These are phyloP conservation scores for Nycticebus coucang DNA, from an alignment of 2,113 vertebrate species.

Conservation along the genomic window DNA sequence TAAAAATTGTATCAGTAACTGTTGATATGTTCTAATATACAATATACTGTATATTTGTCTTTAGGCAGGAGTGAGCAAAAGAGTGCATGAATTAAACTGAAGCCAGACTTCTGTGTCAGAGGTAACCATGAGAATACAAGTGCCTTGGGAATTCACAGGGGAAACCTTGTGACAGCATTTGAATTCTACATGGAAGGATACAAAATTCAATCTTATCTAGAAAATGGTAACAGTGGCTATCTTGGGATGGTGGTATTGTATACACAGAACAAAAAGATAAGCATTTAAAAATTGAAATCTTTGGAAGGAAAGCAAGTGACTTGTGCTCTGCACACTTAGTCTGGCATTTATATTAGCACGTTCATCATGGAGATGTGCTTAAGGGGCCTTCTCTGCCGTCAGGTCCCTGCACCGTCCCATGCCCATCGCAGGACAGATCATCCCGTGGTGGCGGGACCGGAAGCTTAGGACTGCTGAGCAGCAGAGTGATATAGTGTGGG, in stretches of 20 bases:
- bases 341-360: background rate
- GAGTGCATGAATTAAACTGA: background rate
- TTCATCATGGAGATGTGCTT: background rate
- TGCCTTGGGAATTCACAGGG: constrained; percentile 41
- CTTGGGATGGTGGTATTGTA: constrained; percentile 5
- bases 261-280: constrained; percentile 58
- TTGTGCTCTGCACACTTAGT: background rate
- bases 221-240: constrained; percentile 66
- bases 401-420: rapidly evolving
- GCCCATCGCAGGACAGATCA: background rate
- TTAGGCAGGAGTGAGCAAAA: background rate
- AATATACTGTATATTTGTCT: background rate
- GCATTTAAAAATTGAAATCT: constrained; percentile 2
- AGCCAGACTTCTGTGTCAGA: background rate
- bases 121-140: background rate
- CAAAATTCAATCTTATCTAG: constrained; percentile 67
- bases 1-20: background rate
- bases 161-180: background rate
- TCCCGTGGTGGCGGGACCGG: background rate
- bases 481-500: rapidly evolving
- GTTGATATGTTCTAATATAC: background rate
- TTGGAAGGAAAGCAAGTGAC: background rate
- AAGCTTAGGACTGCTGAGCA: background rate
- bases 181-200: constrained; percentile 28
- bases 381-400: background rate